These are phyloP conservation scores for Leptinotarsa defecta DNA, from an alignment of 1,140 invertebrate genomes.

Conservation along the genomic window DNA sequence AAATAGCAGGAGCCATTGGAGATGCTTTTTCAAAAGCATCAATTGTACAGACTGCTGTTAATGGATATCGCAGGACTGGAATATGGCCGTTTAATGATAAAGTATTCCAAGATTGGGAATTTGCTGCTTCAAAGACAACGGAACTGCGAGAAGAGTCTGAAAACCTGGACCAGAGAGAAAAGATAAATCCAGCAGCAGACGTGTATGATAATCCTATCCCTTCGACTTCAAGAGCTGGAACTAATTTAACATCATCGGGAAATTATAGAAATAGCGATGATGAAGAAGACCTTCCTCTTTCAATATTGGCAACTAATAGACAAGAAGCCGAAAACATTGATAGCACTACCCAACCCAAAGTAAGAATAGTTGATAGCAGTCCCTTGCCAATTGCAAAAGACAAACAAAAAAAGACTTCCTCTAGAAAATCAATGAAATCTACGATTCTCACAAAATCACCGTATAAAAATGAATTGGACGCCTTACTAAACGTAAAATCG, in stretches of 20 bases:
- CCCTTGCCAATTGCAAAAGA: slow-evolving; percentile 3
- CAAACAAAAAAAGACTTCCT: slow-evolving; percentile 9
- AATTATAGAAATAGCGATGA: no score
- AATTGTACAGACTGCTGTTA: slow-evolving; percentile 13
- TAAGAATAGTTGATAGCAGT: background rate
- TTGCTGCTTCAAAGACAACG: slow-evolving; percentile 31
- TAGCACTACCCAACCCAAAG: background rate
- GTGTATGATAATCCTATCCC: no score
- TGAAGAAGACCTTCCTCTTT: background rate
- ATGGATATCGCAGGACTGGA: no score
- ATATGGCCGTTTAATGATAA: slow-evolving; percentile 15
- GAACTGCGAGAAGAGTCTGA: slow-evolving; percentile 4
- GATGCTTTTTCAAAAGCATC: slow-evolving; percentile 13
- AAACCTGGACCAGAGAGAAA: background rate
- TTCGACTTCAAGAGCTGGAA: background rate
- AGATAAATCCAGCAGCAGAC: no score
- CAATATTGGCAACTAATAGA: background rate
- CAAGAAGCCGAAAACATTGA: background rate
- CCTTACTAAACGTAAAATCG: no score
- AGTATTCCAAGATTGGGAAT: slow-evolving; percentile 17
- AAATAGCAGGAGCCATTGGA: slow-evolving; percentile 14
- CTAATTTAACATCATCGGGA: background rate
- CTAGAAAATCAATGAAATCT: slow-evolving; percentile 12
- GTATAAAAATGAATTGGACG: slow-evolving; percentile 40
- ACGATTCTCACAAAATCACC: slow-evolving; percentile 3